Percentiles rank a stretch among this genome's conserved stretches.
phyloP scores from a whole-genome alignment of 2,113 vertebrate species.

The Marcusenius ussheri region DNA sequence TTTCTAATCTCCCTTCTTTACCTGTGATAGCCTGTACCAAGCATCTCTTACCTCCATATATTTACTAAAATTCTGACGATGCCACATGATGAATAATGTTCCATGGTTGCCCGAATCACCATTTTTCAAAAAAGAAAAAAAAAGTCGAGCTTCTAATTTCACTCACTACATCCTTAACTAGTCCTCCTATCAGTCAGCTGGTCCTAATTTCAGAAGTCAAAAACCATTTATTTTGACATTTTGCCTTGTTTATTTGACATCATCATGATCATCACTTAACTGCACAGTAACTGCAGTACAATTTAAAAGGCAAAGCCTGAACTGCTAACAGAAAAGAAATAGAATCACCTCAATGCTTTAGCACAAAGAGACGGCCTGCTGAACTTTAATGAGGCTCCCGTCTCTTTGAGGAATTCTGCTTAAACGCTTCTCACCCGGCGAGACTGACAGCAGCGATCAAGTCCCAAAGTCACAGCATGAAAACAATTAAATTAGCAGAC shows the following conservation, averaged over 20 bases:
- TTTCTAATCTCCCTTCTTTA: neutral
- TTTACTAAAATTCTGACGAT: neutral
- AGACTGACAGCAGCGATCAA: neutral
- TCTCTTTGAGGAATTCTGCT: neutral
- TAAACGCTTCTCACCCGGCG: neutral
- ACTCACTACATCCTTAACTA: neutral
- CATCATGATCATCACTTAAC: neutral
- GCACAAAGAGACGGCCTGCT: neutral
- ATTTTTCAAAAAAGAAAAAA: neutral
- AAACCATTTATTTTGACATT: neutral
- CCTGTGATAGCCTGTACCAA: neutral
- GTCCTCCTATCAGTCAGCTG: neutral
- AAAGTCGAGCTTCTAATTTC: neutral
- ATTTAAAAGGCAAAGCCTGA: neutral
- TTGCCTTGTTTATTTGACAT: neutral
- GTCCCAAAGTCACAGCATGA: conserved; percentile 21
- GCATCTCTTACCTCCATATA: neutral
- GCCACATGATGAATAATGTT: neutral
- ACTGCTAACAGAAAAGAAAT: neutral
- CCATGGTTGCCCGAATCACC: neutral
- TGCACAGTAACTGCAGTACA: neutral
- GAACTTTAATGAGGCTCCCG: neutral
- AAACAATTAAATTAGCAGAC: conserved; percentile 46
- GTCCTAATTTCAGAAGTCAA: neutral
- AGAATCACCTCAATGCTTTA: neutral